Conservation (phyloP, 2,797 vertebrate species). For the Mormyrops attenuatus region DNA sequence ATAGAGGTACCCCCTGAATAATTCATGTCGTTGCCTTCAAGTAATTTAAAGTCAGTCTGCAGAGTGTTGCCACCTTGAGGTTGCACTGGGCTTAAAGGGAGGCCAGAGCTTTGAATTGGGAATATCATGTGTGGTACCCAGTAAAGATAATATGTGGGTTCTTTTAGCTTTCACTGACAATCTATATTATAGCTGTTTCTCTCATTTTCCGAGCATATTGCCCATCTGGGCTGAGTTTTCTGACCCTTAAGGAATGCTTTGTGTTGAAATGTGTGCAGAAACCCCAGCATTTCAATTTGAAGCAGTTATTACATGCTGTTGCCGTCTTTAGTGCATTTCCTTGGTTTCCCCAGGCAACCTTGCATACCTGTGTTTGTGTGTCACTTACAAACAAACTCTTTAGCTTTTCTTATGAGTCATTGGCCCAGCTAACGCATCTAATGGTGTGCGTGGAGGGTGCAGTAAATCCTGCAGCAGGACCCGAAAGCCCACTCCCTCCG, state of each 20-base stretch:
- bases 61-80: slow-evolving; percentile 4
- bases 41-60: slow-evolving; percentile 17
- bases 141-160: background rate
- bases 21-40: slow-evolving; percentile 23
- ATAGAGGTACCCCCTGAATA: slow-evolving; percentile 20
- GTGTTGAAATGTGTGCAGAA: background rate
- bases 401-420: background rate
- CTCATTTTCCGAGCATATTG: background rate
- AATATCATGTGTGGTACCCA: slow-evolving; percentile 5
- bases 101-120: background rate
- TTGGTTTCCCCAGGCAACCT: background rate
- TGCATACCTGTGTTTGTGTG: background rate
- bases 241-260: background rate
- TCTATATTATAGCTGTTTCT: background rate
- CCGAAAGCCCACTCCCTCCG: background rate
- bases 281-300: background rate
- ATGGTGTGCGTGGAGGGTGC: background rate
- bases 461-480: background rate
- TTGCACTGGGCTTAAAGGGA: slow-evolving; percentile 14
- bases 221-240: background rate
- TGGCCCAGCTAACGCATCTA: background rate
- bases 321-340: background rate
- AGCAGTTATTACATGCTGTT: background rate
- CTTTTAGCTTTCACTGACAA: background rate
- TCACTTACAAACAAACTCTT: background rate